Percentiles rank a stretch among this genome's conserved stretches.
These are phyloP conservation scores for Anseranas semipalmata DNA, from an alignment of 2,113 vertebrate genomes.

Conservation along the genomic window DNA sequence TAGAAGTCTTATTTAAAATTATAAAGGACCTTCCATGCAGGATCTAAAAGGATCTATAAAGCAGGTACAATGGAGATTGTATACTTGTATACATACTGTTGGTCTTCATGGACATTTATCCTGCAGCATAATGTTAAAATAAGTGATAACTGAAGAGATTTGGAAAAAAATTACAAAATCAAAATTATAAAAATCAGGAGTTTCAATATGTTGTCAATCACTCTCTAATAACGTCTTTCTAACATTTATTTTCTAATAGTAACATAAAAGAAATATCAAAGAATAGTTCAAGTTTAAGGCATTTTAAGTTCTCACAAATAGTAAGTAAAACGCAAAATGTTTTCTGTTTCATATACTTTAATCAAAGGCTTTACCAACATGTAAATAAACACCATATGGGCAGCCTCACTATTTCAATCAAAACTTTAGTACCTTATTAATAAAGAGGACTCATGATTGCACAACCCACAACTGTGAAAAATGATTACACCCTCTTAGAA, in stretches of 20 bases:
- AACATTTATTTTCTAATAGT: background rate
- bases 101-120: slow-evolving; percentile 77
- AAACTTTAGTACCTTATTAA: background rate
- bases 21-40: slow-evolving; percentile 42
- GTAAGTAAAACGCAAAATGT: background rate
- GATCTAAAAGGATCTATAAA: slow-evolving; percentile 53
- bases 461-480: background rate
- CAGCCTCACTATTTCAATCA: background rate
- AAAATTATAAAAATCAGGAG: slow-evolving; percentile 31
- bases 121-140: slow-evolving; percentile 82
- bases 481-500: background rate
- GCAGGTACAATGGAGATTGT: slow-evolving; percentile 11
- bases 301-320: background rate
- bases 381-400: background rate
- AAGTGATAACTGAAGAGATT: slow-evolving; percentile 74
- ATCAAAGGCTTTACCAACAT: background rate
- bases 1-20: slow-evolving; percentile 9
- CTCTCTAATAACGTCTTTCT: background rate
- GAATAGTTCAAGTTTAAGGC: background rate
- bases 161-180: slow-evolving; percentile 60
- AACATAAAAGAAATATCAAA: background rate
- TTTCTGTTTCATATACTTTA: background rate
- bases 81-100: slow-evolving; percentile 79
- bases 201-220: background rate
- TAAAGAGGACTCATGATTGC: background rate